A percentile compares a stretch with the other conserved stretches of the same genome.
Conservation (phyloP, 2,888 invertebrate species). For the Drosophila mulleri region DNA sequence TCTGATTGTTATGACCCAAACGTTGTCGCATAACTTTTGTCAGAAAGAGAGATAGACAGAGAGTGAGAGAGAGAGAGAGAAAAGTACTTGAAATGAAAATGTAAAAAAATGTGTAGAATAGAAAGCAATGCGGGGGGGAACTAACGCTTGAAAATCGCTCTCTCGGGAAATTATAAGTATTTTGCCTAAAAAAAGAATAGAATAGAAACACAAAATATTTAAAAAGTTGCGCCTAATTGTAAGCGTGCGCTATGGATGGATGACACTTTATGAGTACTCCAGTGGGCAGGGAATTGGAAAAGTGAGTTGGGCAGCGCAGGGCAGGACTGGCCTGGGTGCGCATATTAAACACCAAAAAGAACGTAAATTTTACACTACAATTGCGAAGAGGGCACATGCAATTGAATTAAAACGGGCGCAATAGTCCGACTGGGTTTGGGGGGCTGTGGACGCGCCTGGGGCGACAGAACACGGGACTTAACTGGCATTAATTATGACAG, state of each 20-base stretch:
- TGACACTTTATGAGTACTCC: conserved; percentile 72
- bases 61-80: not conserved
- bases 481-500: conserved; percentile 79
- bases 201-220: conserved; percentile 39
- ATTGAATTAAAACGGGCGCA: conserved; percentile 69
- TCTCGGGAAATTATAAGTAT: conserved; percentile 75
- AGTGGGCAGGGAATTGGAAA: conserved; percentile 34
- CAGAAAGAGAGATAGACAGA: not conserved
- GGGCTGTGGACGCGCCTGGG: conserved; percentile 55
- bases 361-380: conserved; percentile 60
- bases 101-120: conserved; percentile 46
- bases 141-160: conserved; percentile 57
- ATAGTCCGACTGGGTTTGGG: not conserved
- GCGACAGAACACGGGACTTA: conserved; percentile 72
- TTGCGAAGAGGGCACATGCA: conserved; percentile 49
- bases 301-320: not conserved
- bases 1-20: conserved; percentile 10
- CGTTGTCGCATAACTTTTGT: conserved; percentile 12
- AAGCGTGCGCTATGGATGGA: conserved; percentile 57
- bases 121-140: conserved; percentile 48
- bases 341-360: conserved; percentile 48
- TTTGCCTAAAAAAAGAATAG: conserved; percentile 30
- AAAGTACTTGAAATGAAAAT: conserved; percentile 59
- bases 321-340: conserved; percentile 19
- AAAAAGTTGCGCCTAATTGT: conserved; percentile 77